Evolutionary conservation across 2,113 vertebrate species (phyloP).

Genomic region (Xiphophorus maculatus): DNA sequence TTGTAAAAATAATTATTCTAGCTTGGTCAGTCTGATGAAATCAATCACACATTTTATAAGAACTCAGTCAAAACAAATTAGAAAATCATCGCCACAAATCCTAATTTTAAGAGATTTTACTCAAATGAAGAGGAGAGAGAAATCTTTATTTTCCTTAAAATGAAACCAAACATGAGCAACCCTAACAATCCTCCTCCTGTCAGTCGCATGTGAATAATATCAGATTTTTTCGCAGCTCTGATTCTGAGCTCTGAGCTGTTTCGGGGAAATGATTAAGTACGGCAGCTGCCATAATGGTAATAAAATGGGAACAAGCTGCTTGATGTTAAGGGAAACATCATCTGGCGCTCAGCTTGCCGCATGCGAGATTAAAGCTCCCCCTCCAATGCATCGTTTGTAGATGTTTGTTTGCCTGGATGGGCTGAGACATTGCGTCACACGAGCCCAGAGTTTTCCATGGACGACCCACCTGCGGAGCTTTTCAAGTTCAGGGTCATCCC

Average conservation of each 20-base stretch:
- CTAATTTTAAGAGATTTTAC: no score
- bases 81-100: no score
- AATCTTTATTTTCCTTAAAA: not conserved
- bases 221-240: not conserved
- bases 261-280: constrained; percentile 18
- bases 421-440: constrained; percentile 54
- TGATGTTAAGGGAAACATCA: constrained; percentile 38
- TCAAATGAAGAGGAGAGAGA: no score
- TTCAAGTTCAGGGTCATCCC: constrained; percentile 62
- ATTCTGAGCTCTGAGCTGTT: not conserved
- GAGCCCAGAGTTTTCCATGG: constrained; percentile 40
- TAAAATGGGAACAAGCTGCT: constrained; percentile 39
- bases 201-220: not conserved
- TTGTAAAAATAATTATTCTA: no score
- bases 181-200: no score
- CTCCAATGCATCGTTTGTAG: constrained; percentile 41
- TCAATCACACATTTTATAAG: no score
- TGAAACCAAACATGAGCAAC: not conserved
- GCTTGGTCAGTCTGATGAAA: no score
- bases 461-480: constrained; percentile 30
- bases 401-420: constrained; percentile 61
- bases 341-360: constrained; percentile 53
- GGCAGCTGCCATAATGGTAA: constrained; percentile 2
- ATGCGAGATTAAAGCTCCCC: constrained; percentile 20
- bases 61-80: no score